A percentile compares a stretch with the other conserved stretches of the same genome.
These are phyloP conservation scores for Forpus xanthops DNA, from an alignment of 2,797 vertebrate species.

Conservation along the genomic window DNA sequence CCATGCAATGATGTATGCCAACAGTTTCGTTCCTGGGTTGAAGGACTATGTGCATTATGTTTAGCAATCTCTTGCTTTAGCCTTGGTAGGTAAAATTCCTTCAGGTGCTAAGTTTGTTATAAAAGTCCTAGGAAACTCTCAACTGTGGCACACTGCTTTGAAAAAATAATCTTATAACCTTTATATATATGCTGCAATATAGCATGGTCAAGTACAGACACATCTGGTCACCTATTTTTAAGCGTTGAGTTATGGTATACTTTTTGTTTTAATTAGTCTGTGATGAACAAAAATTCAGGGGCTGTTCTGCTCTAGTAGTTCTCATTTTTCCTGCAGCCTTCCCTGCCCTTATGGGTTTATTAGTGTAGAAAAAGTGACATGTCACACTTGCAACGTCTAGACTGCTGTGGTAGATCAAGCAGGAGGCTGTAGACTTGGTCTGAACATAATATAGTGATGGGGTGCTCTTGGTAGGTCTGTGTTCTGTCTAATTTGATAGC, in stretches of 20 bases:
- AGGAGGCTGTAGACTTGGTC: not conserved
- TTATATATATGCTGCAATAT: conserved; percentile 49
- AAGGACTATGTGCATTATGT: not conserved
- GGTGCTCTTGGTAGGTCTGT: not conserved
- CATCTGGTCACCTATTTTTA: conserved; percentile 76
- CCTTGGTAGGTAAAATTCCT: conserved; percentile 58
- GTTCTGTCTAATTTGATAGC: not conserved
- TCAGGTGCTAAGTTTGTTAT: conserved; percentile 60
- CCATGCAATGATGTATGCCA: not conserved
- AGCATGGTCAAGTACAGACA: conserved; percentile 67
- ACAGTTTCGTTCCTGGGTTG: conserved; percentile 32
- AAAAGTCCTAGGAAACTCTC: conserved; percentile 59
- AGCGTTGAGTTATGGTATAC: conserved; percentile 68
- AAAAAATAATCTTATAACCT: conserved; percentile 68
- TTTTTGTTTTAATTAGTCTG: conserved; percentile 78
- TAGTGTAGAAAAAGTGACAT: conserved; percentile 56
- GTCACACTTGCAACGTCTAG: not conserved
- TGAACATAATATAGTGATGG: not conserved
- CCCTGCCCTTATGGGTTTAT: conserved; percentile 69
- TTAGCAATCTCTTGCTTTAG: conserved; percentile 24
- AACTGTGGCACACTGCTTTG: conserved; percentile 35
- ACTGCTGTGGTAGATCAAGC: conserved; percentile 8
- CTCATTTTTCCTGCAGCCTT: conserved; percentile 72
- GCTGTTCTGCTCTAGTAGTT: conserved; percentile 71
- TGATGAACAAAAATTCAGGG: conserved; percentile 75